Evolutionary conservation across 1,140 invertebrate species (phyloP), one percentile per base, ranked within the genome.

Genomic region (Arion vulgaris): DNA sequence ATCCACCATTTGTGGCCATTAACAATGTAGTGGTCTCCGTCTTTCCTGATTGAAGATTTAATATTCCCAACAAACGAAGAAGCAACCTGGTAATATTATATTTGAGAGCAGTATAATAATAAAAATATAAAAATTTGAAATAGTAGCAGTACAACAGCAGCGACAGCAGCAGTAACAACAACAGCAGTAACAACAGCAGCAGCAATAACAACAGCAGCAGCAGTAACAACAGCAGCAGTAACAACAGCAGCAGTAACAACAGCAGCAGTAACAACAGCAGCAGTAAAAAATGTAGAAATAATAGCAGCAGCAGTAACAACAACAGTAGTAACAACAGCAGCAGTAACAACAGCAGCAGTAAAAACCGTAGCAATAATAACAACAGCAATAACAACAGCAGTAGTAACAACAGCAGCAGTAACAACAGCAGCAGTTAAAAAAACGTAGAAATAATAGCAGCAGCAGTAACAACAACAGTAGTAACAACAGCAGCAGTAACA

Each of bases 11-110:
- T 93, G 71, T 87, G 88, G 13, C 91, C 91, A 86, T 93, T 93
- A 39, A 93, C 89, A 7, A 93, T 84, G 80, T 92, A 93, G 36
- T 90, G 79, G 77, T 93, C 87, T 0, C 92, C 92, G 77, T 92
- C 91, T 77, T 88, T 84, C 13, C 84, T 83, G 53, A 93, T 93
- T 13, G 90, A 91, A 15, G 91, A 84, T 80, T 92, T 88, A 83
- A 93, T 93, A 83, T 93, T 93, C 19, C 92, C 92, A 51, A 93
- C 93, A 89, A 93, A 93, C 71, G 92, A 93, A 1, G 92, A 93
- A 5, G 93, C 93, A 11, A 93, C 93, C 91, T 92, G 77, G 9
- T 7, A 34, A 7, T 45, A 45, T 45, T 45, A n/a, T n/a, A n/a
- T n/a, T n/a, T n/a, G n/a, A n/a, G n/a, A n/a, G n/a, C n/a, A n/a